Percentiles rank a stretch among this genome's conserved stretches.
These are phyloP conservation scores for Lithodes maja DNA, from an alignment of 2,888 invertebrate species.

Conservation along the genomic window DNA sequence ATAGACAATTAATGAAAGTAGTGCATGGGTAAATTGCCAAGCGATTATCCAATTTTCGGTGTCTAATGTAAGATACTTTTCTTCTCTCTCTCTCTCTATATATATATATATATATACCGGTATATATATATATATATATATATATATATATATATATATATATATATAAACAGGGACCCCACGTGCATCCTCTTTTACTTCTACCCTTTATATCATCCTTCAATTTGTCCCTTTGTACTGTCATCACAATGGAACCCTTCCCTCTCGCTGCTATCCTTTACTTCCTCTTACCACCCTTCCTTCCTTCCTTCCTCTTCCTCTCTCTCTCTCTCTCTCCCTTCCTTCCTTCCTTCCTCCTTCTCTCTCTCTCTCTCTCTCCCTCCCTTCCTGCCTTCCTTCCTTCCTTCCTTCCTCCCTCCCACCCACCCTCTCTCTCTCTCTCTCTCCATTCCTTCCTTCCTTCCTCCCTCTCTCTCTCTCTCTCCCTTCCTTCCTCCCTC, in stretches of 20 bases:
- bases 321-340: slow-evolving; percentile 10
- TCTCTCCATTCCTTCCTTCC: neutral
- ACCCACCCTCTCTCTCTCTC: neutral
- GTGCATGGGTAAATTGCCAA: no score
- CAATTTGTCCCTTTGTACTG: neutral
- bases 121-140: no score
- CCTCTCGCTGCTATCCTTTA: neutral
- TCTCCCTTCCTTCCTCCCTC: neutral
- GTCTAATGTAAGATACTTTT: no score
- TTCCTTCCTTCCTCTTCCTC: neutral
- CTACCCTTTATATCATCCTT: neutral
- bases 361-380: neutral
- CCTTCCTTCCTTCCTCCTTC: neutral
- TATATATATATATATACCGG: no score
- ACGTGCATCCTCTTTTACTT: neutral
- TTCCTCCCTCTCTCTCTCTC: neutral
- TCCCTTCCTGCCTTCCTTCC: neutral
- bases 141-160: no score
- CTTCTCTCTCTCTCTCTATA: no score
- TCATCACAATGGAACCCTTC: neutral
- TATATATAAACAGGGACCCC: neutral
- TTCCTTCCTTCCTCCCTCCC: neutral
- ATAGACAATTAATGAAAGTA: no score
- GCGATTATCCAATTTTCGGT: no score
- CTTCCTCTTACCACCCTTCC: neutral